These are phyloP conservation scores for Mesoclemmys tuberculata DNA, from an alignment of 2,113 vertebrate species.

Conservation along the genomic window DNA sequence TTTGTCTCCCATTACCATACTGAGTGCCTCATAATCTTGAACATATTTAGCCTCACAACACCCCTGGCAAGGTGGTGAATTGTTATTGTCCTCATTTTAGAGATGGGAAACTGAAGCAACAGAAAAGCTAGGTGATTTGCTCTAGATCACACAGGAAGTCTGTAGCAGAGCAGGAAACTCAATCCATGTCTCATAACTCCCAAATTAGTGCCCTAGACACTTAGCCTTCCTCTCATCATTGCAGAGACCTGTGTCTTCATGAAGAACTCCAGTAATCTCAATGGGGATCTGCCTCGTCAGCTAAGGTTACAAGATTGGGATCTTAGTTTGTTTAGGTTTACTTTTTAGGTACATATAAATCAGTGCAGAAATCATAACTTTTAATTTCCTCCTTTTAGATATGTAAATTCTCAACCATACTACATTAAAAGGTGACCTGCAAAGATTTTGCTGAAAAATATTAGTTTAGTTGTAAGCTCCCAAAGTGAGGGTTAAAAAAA, in stretches of 20 bases:
- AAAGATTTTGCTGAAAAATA: not conserved
- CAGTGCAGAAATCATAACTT: not conserved
- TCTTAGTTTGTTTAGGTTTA: not conserved
- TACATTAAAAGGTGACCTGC: not conserved
- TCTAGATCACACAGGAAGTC: no score
- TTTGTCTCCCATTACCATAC: not conserved
- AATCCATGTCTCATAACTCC: not conserved
- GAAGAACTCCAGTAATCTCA: not conserved
- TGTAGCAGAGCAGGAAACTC: not conserved
- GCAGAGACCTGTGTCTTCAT: not conserved
- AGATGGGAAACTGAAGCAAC: not conserved
- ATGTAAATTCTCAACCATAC: not conserved
- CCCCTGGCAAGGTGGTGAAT: not conserved
- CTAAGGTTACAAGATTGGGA: not conserved
- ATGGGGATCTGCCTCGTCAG: not conserved
- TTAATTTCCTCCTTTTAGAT: not conserved
- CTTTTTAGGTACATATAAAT: not conserved
- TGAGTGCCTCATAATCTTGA: not conserved
- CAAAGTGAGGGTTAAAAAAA: not conserved
- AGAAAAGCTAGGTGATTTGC: not conserved
- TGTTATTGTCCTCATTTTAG: not conserved
- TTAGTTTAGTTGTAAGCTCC: not conserved
- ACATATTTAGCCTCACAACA: not conserved
- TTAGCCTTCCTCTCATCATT: not conserved
- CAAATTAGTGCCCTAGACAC: not conserved